Evolutionary conservation across 1,140 invertebrate species (phyloP).

Genomic region (Apis cerana): DNA sequence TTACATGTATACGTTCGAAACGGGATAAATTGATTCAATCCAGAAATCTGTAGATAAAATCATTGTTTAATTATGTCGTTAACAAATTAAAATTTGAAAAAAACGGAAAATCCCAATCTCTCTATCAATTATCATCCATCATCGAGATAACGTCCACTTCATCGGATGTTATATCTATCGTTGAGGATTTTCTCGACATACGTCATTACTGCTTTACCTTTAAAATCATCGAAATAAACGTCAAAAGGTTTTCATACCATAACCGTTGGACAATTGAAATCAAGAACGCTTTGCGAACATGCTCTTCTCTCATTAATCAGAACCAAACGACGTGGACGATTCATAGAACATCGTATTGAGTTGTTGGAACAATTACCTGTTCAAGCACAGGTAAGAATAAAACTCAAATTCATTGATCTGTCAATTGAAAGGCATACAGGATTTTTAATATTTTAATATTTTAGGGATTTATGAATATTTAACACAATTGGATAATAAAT

Average conservation of each 20-base stretch:
- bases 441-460: too few relatives aligned
- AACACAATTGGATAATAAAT: too few relatives aligned
- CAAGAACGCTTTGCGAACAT: neutral
- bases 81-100: too few relatives aligned
- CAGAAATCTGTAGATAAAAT: neutral
- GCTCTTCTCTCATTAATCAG: conserved; percentile 50
- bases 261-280: neutral
- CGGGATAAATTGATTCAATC: neutral
- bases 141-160: too few relatives aligned
- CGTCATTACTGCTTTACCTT: neutral
- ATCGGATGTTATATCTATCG: neutral
- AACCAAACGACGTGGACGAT: neutral
- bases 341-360: conserved; percentile 40
- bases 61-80: too few relatives aligned
- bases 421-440: too few relatives aligned
- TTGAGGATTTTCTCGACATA: neutral
- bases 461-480: too few relatives aligned
- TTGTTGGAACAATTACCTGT: conserved; percentile 5
- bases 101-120: too few relatives aligned
- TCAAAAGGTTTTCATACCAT: neutral
- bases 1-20: neutral
- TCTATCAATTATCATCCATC: neutral
- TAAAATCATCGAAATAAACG: neutral
- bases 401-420: too few relatives aligned
- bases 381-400: neutral